phyloP scores from a whole-genome alignment of 1,140 invertebrate species.

The Dendrolimus punctatus region DNA sequence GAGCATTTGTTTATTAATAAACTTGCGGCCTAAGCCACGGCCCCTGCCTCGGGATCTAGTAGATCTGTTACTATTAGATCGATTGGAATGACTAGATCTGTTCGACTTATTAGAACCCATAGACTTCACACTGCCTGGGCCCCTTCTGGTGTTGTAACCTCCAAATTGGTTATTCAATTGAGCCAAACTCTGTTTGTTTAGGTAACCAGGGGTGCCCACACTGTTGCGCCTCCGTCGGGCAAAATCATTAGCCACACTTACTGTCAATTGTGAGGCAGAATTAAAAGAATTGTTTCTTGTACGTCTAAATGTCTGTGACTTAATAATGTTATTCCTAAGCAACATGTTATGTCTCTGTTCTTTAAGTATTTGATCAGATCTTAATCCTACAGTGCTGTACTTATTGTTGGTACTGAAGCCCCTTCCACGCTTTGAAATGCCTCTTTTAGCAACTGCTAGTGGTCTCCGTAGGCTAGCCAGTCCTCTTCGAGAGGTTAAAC shows the following conservation, averaged over 20 bases:
- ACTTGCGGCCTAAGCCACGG: conserved; percentile 49
- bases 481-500: conserved; percentile 37
- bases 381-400: conserved; percentile 51
- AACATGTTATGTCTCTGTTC: conserved; percentile 38
- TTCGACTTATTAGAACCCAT: conserved; percentile 45
- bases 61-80: conserved; percentile 43
- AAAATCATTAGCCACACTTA: conserved; percentile 63
- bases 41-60: conserved; percentile 39
- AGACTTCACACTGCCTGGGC: conserved; percentile 56
- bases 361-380: conserved; percentile 60
- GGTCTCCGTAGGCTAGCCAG: conserved; percentile 33
- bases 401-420: conserved; percentile 46
- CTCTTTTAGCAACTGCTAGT: conserved; percentile 52
- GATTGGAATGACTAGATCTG: conserved; percentile 31
- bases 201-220: conserved; percentile 47
- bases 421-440: conserved; percentile 54
- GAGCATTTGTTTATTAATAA: conserved; percentile 54
- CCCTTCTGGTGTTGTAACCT: conserved; percentile 41
- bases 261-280: conserved; percentile 52
- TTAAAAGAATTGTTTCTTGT: conserved; percentile 56
- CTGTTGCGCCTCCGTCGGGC: conserved; percentile 53
- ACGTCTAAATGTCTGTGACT: conserved; percentile 56
- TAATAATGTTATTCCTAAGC: conserved; percentile 42
- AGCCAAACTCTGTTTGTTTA: conserved; percentile 49
- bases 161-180: conserved; percentile 53